Percentiles rank a stretch among this genome's conserved stretches.
Conservation (phyloP, 2,797 vertebrate species). For the Acanthurus tractus region DNA sequence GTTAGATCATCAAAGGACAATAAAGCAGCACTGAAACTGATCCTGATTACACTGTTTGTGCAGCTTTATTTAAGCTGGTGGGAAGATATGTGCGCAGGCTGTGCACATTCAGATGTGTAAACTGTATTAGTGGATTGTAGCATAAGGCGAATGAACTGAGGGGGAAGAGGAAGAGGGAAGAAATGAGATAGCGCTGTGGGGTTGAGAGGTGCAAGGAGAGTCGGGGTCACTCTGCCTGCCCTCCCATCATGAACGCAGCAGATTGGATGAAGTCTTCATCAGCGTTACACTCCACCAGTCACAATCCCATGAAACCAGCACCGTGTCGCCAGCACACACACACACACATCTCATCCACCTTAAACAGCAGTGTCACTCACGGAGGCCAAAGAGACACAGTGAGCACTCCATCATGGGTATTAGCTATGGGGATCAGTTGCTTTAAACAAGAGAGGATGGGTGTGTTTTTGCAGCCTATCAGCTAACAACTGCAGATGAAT, state of each 20-base stretch:
- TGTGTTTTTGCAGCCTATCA: conserved; percentile 58
- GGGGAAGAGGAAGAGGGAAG: conserved; percentile 6
- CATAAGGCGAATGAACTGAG: not conserved
- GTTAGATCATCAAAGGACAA: not conserved
- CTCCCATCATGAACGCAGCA: conserved; percentile 63
- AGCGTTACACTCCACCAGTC: conserved; percentile 73
- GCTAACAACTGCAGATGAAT: conserved; percentile 55
- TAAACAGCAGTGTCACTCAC: conserved; percentile 62
- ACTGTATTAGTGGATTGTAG: not conserved
- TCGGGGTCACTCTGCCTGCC: conserved; percentile 58
- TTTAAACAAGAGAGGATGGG: conserved; percentile 65
- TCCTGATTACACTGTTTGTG: not conserved
- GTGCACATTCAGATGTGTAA: not conserved
- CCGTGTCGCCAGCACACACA: conserved; percentile 42
- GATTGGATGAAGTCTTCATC: conserved; percentile 76
- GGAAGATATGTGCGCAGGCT: not conserved
- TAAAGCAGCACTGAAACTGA: not conserved
- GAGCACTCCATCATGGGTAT: conserved; percentile 74
- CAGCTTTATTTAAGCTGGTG: not conserved
- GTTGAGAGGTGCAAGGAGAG: conserved; percentile 40
- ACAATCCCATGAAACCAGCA: conserved; percentile 77
- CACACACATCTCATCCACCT: conserved; percentile 31
- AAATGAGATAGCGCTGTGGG: conserved; percentile 23
- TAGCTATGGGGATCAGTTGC: conserved; percentile 78
- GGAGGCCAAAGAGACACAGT: conserved; percentile 57